phyloP scores from a whole-genome alignment of 2,888 invertebrate species.

The Prosapia bicincta region DNA sequence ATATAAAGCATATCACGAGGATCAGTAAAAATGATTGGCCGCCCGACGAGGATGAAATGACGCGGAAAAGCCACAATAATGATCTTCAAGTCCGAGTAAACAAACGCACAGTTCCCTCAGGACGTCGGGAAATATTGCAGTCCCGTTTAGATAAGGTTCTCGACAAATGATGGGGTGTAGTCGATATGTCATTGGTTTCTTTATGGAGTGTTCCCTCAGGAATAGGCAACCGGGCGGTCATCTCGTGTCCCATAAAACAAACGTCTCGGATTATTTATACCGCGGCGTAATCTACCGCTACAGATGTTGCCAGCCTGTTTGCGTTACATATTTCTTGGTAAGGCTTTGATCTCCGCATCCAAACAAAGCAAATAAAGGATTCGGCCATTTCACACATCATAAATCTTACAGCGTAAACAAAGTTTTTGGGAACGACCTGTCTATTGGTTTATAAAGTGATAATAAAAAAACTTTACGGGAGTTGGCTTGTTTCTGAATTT shows the following conservation, averaged over 20 bases:
- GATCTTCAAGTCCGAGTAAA: not conserved
- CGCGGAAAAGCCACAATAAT: not conserved
- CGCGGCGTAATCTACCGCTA: not conserved
- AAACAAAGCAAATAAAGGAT: not conserved
- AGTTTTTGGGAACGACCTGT: not conserved
- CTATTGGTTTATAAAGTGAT: not conserved
- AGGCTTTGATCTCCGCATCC: not conserved
- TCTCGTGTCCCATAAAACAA: not conserved
- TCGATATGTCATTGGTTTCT: slow-evolving; percentile 2
- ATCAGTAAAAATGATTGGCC: not conserved
- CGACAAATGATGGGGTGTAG: not conserved
- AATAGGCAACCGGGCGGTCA: not conserved
- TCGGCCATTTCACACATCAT: not conserved
- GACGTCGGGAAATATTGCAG: not conserved
- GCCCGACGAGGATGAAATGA: not conserved
- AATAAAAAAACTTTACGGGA: not conserved
- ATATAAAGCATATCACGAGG: not conserved
- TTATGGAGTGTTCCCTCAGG: not conserved
- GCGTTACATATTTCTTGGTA: not conserved
- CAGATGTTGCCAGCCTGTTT: not conserved
- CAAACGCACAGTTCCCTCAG: not conserved
- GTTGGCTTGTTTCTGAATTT: too few relatives aligned
- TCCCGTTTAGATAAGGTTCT: not conserved
- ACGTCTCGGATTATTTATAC: not conserved
- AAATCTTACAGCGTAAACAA: not conserved